phyloP scores from a whole-genome alignment of 2,888 invertebrate genomes.

The Agrotis clavis region DNA sequence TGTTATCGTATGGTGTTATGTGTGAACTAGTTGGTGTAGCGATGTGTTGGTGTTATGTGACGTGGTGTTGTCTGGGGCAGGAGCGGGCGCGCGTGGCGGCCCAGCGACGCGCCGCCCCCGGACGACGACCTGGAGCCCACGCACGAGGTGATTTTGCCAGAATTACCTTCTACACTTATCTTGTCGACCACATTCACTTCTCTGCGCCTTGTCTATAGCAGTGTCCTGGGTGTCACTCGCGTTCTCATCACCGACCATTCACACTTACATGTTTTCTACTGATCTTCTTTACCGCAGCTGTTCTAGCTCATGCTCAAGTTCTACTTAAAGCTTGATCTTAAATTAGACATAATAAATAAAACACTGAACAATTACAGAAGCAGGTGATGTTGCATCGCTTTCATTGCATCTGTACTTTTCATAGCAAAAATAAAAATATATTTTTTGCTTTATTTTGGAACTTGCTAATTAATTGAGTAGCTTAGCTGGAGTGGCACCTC shows the following conservation, averaged over 20 bases:
- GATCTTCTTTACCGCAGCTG: constrained; percentile 35
- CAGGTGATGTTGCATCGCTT: constrained; percentile 68
- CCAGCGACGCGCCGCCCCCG: constrained; percentile 83
- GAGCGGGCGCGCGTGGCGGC: constrained; percentile 88
- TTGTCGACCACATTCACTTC: constrained; percentile 84
- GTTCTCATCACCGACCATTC: constrained; percentile 68
- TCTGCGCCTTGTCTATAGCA: constrained; percentile 82
- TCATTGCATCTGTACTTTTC: constrained; percentile 54
- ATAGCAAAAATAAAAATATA: constrained; percentile 40
- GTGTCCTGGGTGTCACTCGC: constrained; percentile 86
- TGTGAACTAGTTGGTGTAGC: constrained; percentile 66
- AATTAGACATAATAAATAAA: constrained; percentile 10
- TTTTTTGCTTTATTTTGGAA: constrained; percentile 52
- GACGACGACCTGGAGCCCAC: constrained; percentile 88
- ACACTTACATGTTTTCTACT: constrained; percentile 47
- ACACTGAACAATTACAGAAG: constrained; percentile 43
- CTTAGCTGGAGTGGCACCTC: constrained; percentile 83
- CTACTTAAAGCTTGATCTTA: constrained; percentile 44
- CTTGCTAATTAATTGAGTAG: constrained; percentile 64
- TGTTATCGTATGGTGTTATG: constrained; percentile 58
- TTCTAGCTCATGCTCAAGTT: constrained; percentile 50
- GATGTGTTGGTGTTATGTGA: constrained; percentile 73
- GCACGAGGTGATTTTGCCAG: constrained; percentile 91
- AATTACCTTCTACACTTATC: constrained; percentile 88
- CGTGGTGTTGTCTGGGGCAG: constrained; percentile 86